Evolutionary conservation across 2,113 vertebrate species (phyloP), one percentile per base, ranked within the genome.

Genomic region (Azemiops feae): DNA sequence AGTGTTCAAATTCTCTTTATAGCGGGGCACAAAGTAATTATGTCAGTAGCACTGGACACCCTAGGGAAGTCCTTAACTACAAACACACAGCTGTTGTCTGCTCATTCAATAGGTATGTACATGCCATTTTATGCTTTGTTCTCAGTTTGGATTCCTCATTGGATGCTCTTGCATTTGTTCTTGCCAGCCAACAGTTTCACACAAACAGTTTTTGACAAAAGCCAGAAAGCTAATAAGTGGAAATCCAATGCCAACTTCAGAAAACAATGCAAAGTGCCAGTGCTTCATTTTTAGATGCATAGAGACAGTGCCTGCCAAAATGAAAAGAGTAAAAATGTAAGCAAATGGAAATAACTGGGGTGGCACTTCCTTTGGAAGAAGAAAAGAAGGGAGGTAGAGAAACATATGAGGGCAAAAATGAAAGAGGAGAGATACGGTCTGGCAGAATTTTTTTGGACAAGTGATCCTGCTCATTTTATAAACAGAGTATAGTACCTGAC

Each of bases 11-110:
- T 74, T 91, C 27, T 87, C 43, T 58, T 27, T 16, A 18, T 30
- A 34, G 27, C 8, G 8, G 12, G 22, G 57, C 60, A 47, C 57
- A 47, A 50, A 47, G 47, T 93, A 93, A 88, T 88, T 91, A 87
- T 91, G 94, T 94, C 94, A 93, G 90, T 93, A 92, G 93, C 52
- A 27, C 55, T 3, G 86, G 93, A 94, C 92, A 34, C 92, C 34
- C 27, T 85, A 43, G 54, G 47, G 53, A 86, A 57, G 43, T 20
- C 39, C 52, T 92, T 89, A 89, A 89, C 39, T 1, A 2, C 27
- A 60, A n/a, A 45, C 58, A 7, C 60, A 90, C 57, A 91, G 60
- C 87, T 92, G 25, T 25, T 39, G 39, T 5, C 34, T 85, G 22
- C 25, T 25, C 93, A 58, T 53, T n/a, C 16, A 4, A 50, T 30